A percentile compares a stretch with the other conserved stretches of the same genome.
Conservation (phyloP, 2,888 invertebrate species). For the Rotaria magnacalcarata region DNA sequence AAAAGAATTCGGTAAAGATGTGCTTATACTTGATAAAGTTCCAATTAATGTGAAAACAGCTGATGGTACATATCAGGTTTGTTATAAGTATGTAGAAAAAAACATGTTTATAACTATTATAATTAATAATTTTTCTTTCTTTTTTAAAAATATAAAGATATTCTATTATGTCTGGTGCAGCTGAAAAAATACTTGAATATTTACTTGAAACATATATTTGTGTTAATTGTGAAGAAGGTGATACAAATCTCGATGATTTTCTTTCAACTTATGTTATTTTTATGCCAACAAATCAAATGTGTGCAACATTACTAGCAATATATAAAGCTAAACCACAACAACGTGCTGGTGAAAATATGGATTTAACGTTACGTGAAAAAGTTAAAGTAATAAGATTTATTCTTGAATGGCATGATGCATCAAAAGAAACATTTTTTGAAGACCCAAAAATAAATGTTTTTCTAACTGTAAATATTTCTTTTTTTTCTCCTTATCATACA, state of each 20-base stretch:
- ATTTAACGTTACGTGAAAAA: constrained; percentile 16
- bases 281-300: constrained; percentile 72
- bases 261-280: constrained; percentile 76
- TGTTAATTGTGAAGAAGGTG: constrained; percentile 62
- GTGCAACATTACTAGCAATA: constrained; percentile 71
- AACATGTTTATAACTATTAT: neutral
- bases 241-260: constrained; percentile 76
- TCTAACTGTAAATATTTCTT: constrained; percentile 64
- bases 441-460: constrained; percentile 70
- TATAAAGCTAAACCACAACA: constrained; percentile 58
- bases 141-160: constrained; percentile 62
- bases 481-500: too few relatives aligned
- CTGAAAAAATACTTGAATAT: constrained; percentile 80
- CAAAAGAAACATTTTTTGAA: constrained; percentile 71
- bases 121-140: neutral
- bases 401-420: constrained; percentile 71
- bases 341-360: neutral
- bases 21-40: constrained; percentile 71
- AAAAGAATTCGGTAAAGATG: constrained; percentile 78
- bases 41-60: constrained; percentile 52
- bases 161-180: constrained; percentile 79
- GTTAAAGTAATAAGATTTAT: constrained; percentile 66
- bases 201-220: constrained; percentile 74
- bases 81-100: constrained; percentile 65
- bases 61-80: constrained; percentile 60